Evolutionary conservation across 2,113 vertebrate species (phyloP), one percentile per base, ranked within the genome.

Genomic region (Plestiodon gilberti): DNA sequence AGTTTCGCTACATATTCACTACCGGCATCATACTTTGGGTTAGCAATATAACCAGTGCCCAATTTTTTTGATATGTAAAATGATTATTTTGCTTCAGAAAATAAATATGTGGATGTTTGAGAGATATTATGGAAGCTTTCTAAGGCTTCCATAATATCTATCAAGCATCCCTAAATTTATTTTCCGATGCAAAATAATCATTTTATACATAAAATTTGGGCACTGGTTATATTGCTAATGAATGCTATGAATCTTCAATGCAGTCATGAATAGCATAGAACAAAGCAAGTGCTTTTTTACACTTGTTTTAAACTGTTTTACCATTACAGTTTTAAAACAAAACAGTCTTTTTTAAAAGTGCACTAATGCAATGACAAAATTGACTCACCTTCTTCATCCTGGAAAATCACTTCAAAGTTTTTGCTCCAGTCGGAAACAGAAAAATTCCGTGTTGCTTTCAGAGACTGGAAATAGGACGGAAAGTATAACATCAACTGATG

Each of bases 371-470:
- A 28, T 3, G 30, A 30, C 61, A 82, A n/a, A 43, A 35, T 79
- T 89, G 93, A 94, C 96, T 96, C 90, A 99, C 99, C 99, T 98
- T 99, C 99, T 93, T 99, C 99, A 92, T 99, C 98, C 91, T 98
- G 98, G 93, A 99, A 99, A 95, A 99, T 95, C 18, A 99, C 98
- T 96, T 99, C 99, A 90, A 99, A 99, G 96, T 98, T 99, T 96
- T 99, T 99, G 95, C 97, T 98, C 99, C 99, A 99, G 93, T 99
- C 99, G 35, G 98, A 99, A 94, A 98, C 97, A 1, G 99, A 99
- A 95, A 99, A 99, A 96, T 99, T 99, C 81, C 98, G 96, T 40
- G 98, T 99, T 87, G 98, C 98, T 95, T 99, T 99, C 82, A 99
- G 95, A 88, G 99, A 99, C 99, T 99, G 88, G 22, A 85, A 88